Conservation (phyloP, 2,113 vertebrate genomes). For the Myotis yumanensis region DNA sequence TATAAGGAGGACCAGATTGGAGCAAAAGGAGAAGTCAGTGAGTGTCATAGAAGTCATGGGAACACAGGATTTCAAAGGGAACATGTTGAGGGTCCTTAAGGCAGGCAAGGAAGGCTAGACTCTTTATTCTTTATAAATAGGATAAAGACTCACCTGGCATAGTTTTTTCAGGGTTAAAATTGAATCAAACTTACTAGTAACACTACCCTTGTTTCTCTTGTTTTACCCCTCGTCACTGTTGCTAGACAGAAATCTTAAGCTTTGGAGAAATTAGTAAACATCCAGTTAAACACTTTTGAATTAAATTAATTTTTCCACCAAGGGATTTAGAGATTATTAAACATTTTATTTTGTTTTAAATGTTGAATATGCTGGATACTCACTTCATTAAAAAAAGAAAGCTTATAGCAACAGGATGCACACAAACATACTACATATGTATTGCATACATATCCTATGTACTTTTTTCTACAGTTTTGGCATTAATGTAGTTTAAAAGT, state of each 20-base stretch:
- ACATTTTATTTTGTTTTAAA: conserved; percentile 34
- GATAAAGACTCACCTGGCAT: not conserved
- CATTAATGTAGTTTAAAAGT: not conserved
- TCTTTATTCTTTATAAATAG: not conserved
- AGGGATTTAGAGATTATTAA: not conserved
- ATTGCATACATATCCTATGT: not conserved
- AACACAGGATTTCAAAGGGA: not conserved
- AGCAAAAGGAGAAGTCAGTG: not conserved
- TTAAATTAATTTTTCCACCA: not conserved
- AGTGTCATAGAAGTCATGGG: not conserved
- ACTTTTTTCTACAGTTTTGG: not conserved
- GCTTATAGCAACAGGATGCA: not conserved
- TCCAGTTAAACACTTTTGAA: not conserved
- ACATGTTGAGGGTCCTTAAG: not conserved
- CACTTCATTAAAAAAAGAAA: not conserved
- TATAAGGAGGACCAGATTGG: not conserved
- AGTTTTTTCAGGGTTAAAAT: not conserved
- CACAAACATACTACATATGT: not conserved
- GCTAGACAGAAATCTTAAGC: not conserved
- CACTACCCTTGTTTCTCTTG: not conserved
- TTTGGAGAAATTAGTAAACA: not conserved
- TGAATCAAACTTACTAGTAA: not conserved
- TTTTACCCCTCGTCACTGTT: not conserved
- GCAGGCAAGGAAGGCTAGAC: not conserved
- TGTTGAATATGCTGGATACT: not conserved